Evolutionary conservation across 2,888 invertebrate species (phyloP), one percentile per base, ranked within the genome.

Genomic region (Adela reaumurella): DNA sequence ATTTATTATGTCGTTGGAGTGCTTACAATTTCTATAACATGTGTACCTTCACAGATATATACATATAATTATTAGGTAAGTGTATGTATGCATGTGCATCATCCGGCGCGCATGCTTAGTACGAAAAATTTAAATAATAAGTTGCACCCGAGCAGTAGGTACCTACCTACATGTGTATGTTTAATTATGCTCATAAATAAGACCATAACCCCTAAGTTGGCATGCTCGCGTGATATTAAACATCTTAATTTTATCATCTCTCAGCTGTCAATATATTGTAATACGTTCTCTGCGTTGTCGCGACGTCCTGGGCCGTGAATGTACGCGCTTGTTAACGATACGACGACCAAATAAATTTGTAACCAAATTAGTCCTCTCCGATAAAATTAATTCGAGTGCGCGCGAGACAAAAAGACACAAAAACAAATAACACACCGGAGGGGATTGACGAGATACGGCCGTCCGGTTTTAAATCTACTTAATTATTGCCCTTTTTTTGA

Each of bases 341-440:
- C 68, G 64, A 70, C 73, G 66, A 67, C 74, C 74, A 78, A 77
- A 78, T 78, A 77, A 78, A 78, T 78, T 78, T 77, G 78, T 78
- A 78, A 77, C 78, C 77, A 77, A 78, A 78, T 78, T 78, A 78
- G 77, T 76, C 76, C 69, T 72, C 56, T 67, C 67, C 69, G 78
- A 78, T 78, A 78, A 77, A 78, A 78, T 78, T 77, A 77, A 77
- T 78, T 76, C 72, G 74, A 74, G 70, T 76, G 74, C 71, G 74
- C 70, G 70, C 68, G 71, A 71, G 72, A 64, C 69, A 69, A 77
- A 76, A 35, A 6, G 10, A 35, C 35, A 35, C 76, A 77, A 76
- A 78, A 78, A 77, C 77, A 77, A 78, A n/a, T n/a, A 76, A 76
- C 77, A 77, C 76, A 76, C 72, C 61, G 42, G 5, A 5, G 19